Evolutionary conservation across 1,140 invertebrate genomes (phyloP).

Genomic region (Pseudomyrmex flavicornis): DNA sequence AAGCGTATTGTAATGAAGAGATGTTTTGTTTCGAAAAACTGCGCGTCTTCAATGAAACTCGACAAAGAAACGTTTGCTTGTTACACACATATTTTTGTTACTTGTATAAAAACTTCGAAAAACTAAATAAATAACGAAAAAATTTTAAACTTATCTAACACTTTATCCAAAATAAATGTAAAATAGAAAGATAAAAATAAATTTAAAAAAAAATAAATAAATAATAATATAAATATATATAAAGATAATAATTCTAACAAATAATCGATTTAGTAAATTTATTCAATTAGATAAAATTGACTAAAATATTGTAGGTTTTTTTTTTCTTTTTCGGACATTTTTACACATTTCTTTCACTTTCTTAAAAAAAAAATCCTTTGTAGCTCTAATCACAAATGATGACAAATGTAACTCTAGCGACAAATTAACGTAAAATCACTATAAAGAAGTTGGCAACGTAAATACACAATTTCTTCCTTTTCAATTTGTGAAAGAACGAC

Average conservation of each 20-base stretch:
- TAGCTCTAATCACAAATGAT: background rate
- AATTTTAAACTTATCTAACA: background rate
- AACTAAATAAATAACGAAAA: background rate
- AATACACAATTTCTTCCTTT: background rate
- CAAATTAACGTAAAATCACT: background rate
- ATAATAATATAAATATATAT: too few relatives aligned
- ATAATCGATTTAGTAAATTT: too few relatives aligned
- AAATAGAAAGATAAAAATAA: too few relatives aligned
- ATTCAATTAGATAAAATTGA: background rate
- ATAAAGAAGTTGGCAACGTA: background rate
- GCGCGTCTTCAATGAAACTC: background rate
- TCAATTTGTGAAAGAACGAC: background rate
- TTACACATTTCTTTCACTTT: background rate
- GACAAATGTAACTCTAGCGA: background rate
- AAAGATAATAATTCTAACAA: too few relatives aligned
- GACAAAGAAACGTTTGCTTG: background rate
- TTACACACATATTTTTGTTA: background rate
- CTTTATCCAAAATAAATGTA: background rate
- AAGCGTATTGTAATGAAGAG: background rate
- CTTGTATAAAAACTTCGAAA: background rate
- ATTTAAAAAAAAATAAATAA: too few relatives aligned
- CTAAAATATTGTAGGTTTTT: background rate
- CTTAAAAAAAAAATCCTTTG: background rate
- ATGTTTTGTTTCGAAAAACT: background rate
- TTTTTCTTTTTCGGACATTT: constrained; percentile 12